phyloP scores from a whole-genome alignment of 2,113 vertebrate species.

The Plecotus auritus region DNA sequence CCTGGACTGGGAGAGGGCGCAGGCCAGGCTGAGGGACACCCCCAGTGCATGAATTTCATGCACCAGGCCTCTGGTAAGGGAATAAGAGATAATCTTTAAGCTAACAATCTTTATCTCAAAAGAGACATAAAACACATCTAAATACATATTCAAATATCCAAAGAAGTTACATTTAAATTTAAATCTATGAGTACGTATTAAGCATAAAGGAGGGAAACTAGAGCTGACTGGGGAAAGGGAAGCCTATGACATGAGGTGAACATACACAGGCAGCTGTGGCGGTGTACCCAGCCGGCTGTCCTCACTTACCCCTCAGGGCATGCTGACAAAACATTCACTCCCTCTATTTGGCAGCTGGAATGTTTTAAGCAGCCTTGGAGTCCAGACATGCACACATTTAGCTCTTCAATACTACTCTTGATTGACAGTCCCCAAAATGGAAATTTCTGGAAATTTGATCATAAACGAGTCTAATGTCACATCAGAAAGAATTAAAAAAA shows the following conservation, averaged over 20 bases:
- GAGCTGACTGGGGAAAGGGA: not conserved
- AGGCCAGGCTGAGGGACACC: no score
- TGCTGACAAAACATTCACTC: constrained; percentile 21
- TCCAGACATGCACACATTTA: constrained; percentile 55
- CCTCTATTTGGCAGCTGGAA: constrained; percentile 47
- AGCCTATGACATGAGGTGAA: not conserved
- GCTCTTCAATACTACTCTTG: not conserved
- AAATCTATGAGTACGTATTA: not conserved
- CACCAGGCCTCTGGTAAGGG: not conserved
- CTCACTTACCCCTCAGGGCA: constrained; percentile 43
- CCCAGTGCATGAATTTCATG: no score
- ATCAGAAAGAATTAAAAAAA: constrained; percentile 28
- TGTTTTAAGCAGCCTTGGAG: constrained; percentile 42
- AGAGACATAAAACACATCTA: not conserved
- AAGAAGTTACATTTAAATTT: not conserved
- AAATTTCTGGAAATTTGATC: constrained; percentile 36
- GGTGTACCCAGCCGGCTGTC: not conserved
- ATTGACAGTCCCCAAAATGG: constrained; percentile 44
- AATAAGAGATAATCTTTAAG: not conserved
- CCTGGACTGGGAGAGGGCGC: no score
- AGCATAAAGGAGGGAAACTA: not conserved
- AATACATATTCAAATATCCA: not conserved
- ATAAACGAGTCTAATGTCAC: not conserved
- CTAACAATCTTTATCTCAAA: not conserved
- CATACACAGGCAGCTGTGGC: not conserved